phyloP scores from a whole-genome alignment of 2,888 invertebrate species.

The Rhogogaster chlorosoma region DNA sequence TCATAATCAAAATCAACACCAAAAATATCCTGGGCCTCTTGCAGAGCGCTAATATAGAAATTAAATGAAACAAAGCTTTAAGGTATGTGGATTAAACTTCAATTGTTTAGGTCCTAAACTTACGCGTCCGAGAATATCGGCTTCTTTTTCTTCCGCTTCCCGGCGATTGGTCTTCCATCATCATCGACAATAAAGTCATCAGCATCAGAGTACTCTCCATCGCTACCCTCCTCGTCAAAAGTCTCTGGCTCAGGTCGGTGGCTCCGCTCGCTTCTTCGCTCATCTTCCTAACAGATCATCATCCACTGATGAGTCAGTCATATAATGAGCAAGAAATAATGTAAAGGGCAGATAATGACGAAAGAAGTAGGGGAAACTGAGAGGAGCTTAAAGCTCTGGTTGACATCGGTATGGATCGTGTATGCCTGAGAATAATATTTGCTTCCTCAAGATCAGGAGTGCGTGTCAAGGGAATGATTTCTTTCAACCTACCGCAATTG shows the following conservation, averaged over 20 bases:
- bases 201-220: conserved; percentile 91
- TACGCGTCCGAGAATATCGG: conserved; percentile 93
- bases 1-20: conserved; percentile 99
- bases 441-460: neutral
- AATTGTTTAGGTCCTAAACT: conserved; percentile 71
- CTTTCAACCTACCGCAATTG: conserved; percentile 61
- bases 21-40: conserved; percentile 99
- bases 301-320: neutral
- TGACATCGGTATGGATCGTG: neutral
- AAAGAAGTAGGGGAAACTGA: neutral
- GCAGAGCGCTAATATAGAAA: conserved; percentile 84
- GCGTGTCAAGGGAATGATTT: neutral
- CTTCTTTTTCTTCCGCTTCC: conserved; percentile 88
- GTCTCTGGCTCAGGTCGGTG: conserved; percentile 83
- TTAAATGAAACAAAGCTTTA: neutral
- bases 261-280: conserved; percentile 86
- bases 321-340: neutral
- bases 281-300: conserved; percentile 85
- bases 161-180: conserved; percentile 92
- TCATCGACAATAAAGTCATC: conserved; percentile 99
- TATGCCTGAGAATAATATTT: neutral
- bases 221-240: conserved; percentile 88
- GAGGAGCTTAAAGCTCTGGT: neutral
- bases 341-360: neutral
- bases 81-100: neutral